Conservation (phyloP, 2,113 vertebrate species). For the Lepisosteus osseus region DNA sequence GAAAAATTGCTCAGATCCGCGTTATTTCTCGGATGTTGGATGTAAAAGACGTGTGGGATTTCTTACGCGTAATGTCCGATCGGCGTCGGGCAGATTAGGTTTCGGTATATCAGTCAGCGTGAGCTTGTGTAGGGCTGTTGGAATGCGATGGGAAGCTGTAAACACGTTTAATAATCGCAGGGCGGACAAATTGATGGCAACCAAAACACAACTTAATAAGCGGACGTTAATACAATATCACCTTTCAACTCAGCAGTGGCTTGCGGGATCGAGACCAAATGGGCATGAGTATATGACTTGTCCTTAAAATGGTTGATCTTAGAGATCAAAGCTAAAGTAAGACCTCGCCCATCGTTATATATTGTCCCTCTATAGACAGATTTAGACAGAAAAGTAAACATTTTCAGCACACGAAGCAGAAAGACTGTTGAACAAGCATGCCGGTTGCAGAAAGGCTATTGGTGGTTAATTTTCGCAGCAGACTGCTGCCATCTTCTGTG, state of each 20-base stretch:
- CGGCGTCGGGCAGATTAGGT: no score
- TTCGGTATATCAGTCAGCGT: no score
- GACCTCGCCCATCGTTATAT: neutral
- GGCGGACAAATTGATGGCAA: slow-evolving; percentile 12
- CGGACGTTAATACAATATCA: slow-evolving; percentile 13
- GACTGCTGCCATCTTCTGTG: slow-evolving; percentile 22
- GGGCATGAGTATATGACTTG: neutral
- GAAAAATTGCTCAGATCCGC: no score
- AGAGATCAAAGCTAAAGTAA: neutral
- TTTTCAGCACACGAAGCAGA: neutral
- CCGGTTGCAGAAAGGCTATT: neutral
- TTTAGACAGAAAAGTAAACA: neutral
- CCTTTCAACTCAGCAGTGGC: slow-evolving; percentile 9
- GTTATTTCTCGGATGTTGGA: no score
- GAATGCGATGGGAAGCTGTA: neutral
- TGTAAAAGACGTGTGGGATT: no score
- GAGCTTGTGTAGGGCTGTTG: neutral
- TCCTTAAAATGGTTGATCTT: neutral
- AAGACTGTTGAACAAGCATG: neutral
- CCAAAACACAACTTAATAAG: slow-evolving; percentile 9
- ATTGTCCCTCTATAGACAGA: neutral
- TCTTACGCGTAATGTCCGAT: no score
- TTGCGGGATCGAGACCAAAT: neutral
- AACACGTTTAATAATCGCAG: slow-evolving; percentile 12
- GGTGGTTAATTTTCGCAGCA: slow-evolving; percentile 3